Percentiles rank a stretch among this genome's conserved stretches.
Evolutionary conservation across 2,888 invertebrate genomes (phyloP).

Genomic region (Cryptus viduatorius): DNA sequence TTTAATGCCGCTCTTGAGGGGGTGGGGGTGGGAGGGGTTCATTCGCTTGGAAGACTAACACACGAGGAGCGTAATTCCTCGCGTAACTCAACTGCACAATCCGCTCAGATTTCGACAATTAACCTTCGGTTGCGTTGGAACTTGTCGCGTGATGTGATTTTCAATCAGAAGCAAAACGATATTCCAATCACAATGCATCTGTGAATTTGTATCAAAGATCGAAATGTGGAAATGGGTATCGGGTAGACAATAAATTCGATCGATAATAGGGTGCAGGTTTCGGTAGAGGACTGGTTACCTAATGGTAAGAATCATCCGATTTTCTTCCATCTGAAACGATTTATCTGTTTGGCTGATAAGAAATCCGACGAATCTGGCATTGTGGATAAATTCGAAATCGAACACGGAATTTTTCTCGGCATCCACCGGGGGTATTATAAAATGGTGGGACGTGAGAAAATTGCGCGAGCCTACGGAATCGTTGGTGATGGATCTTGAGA

Average conservation of each 20-base stretch:
- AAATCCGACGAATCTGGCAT: conserved; percentile 85
- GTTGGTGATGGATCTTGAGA: conserved; percentile 89
- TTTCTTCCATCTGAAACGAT: neutral
- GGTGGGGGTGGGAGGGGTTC: neutral
- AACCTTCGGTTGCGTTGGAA: too few species aligned
- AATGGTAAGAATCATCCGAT: neutral
- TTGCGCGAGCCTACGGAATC: conserved; percentile 90
- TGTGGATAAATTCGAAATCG: conserved; percentile 97
- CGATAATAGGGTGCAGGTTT: neutral
- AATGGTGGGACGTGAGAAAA: conserved; percentile 95
- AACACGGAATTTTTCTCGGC: conserved; percentile 97
- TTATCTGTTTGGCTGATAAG: conserved; percentile 65
- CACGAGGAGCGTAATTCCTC: conserved; percentile 15
- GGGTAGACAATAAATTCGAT: neutral
- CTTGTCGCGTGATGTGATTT: neutral
- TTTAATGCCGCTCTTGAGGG: neutral
- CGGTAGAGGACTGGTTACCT: neutral
- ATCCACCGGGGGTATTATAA: conserved; percentile 94
- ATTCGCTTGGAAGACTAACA: neutral
- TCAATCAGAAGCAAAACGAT: neutral
- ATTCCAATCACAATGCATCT: neutral
- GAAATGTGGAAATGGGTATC: neutral
- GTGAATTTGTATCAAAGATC: neutral
- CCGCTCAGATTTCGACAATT: neutral
- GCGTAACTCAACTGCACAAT: conserved; percentile 1